Percentiles rank a stretch among this genome's conserved stretches.
These are phyloP conservation scores for Borostomias antarcticus DNA, from an alignment of 2,797 vertebrate species.

Conservation along the genomic window DNA sequence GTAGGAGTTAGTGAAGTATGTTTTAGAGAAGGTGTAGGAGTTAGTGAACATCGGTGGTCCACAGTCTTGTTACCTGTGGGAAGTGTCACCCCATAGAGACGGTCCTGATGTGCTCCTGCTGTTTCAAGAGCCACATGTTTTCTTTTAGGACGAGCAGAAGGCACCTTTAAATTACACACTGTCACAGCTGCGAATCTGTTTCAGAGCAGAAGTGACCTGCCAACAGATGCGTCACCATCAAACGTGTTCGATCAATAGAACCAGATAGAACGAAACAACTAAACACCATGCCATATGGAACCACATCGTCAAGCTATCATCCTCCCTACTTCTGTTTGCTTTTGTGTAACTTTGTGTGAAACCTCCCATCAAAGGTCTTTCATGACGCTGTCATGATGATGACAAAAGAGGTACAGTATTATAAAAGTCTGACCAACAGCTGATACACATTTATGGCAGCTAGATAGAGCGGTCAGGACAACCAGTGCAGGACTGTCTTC, in stretches of 20 bases:
- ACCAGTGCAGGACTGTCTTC: too few species aligned
- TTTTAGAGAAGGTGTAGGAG: background rate
- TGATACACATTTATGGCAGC: background rate
- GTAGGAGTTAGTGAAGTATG: background rate
- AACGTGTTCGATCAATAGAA: slow-evolving; percentile 42
- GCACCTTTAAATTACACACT: slow-evolving; percentile 40
- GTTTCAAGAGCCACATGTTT: slow-evolving; percentile 41
- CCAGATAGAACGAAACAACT: background rate
- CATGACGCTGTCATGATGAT: background rate
- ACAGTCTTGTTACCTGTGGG: slow-evolving; percentile 10
- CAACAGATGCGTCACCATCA: slow-evolving; percentile 47
- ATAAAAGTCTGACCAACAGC: too few species aligned
- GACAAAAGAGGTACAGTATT: too few species aligned
- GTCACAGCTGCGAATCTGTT: slow-evolving; percentile 51
- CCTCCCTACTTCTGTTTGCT: slow-evolving; percentile 29
- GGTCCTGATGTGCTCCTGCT: slow-evolving; percentile 36
- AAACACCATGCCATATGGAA: slow-evolving; percentile 6
- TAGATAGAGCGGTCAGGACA: too few species aligned
- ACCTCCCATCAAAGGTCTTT: slow-evolving; percentile 18
- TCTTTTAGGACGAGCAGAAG: slow-evolving; percentile 46
- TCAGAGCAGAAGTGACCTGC: slow-evolving; percentile 70
- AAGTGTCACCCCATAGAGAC: slow-evolving; percentile 28
- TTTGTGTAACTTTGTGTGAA: slow-evolving; percentile 17
- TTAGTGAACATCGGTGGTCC: slow-evolving; percentile 6
- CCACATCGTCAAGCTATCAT: slow-evolving; percentile 28